Base-by-base conservation (phyloP, 92 coral and sea anemone genomes). In the Actinernus sp. region DNA sequence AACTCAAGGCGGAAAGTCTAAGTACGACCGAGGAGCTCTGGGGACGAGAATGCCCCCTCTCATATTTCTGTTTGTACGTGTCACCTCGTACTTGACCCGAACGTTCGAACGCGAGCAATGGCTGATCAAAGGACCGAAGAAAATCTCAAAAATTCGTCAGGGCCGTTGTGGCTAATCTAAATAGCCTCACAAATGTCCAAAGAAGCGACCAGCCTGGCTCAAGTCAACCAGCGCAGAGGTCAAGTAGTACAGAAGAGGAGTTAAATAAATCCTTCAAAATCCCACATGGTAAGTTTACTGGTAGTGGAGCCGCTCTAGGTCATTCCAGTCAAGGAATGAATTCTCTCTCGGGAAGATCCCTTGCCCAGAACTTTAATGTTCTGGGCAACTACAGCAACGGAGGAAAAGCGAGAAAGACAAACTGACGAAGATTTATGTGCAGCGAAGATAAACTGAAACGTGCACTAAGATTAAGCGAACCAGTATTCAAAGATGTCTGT, bases 401-500 rank as follows among this genome's bases (percentile, higher is more conserved):
- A n/a, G 49, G 49, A 43, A 43, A 43, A 43, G 3, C 49, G 4
- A 43, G 49, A 3, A 43, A 43, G n/a, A 43, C 49, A 43, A 43
- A 43, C 49, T 2, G n/a, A 43, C 3, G n/a, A 43, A 43, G 49
- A 13, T 43, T 43, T 43, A 13, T 43, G 3, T 43, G 4, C 49
- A 3, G 4, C n/a, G 49, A 43, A 43, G n/a, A 43, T 3, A 43
- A 43, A 43, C n/a, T n/a, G n/a, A n/a, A n/a, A n/a, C n/a, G n/a
- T n/a, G n/a, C n/a, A n/a, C n/a, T n/a, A n/a, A 3, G 49, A 3
- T 13, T 13, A 3, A 43, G 3, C n/a, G 49, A 43, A 13, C 49
- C 49, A 43, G 49, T 43, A 3, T 43, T 3, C 27, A 79, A 79
- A 60, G 79, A 79, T 68, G 74, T 80, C 1, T 80, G 87, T 28